Evolutionary conservation across 1,140 invertebrate species (phyloP).

Genomic region (Choristoneura fumiferana): DNA sequence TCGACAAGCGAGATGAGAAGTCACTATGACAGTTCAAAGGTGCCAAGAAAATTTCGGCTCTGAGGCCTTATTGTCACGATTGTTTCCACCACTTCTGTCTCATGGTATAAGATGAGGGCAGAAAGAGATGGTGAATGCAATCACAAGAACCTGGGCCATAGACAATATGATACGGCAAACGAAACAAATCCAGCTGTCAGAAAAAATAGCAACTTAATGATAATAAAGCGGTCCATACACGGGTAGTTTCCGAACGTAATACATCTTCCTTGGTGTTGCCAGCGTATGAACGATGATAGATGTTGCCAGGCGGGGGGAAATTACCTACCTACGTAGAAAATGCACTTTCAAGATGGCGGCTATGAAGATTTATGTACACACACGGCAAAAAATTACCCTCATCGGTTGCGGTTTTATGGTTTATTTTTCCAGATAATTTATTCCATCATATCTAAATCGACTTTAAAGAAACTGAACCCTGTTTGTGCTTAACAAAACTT

Average conservation of each 20-base stretch:
- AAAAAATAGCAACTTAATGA: slow-evolving; percentile 35
- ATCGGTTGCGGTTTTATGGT: slow-evolving; percentile 11
- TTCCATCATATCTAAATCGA: too few relatives aligned
- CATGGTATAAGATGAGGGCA: too few relatives aligned
- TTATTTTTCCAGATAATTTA: neutral
- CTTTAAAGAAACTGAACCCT: too few relatives aligned
- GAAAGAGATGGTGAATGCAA: too few relatives aligned
- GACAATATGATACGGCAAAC: too few relatives aligned
- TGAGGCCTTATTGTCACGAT: too few relatives aligned
- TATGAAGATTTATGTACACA: slow-evolving; percentile 39
- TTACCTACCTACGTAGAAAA: slow-evolving; percentile 30
- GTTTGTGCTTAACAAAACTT: too few relatives aligned
- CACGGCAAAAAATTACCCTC: slow-evolving; percentile 21
- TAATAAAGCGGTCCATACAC: slow-evolving; percentile 23
- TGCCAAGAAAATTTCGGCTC: too few relatives aligned
- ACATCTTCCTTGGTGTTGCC: slow-evolving; percentile 27
- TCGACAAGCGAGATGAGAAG: too few relatives aligned
- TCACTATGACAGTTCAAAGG: too few relatives aligned
- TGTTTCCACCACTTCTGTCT: too few relatives aligned
- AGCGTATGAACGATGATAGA: neutral
- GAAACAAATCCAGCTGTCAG: slow-evolving; percentile 29
- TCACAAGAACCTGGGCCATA: too few relatives aligned
- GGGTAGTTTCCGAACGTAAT: slow-evolving; percentile 26
- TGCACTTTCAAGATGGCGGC: slow-evolving; percentile 37
- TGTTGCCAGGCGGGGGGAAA: neutral